Evolutionary conservation across 2,797 vertebrate species (phyloP), one percentile per base, ranked within the genome.

Genomic region (Masticophis lateralis): DNA sequence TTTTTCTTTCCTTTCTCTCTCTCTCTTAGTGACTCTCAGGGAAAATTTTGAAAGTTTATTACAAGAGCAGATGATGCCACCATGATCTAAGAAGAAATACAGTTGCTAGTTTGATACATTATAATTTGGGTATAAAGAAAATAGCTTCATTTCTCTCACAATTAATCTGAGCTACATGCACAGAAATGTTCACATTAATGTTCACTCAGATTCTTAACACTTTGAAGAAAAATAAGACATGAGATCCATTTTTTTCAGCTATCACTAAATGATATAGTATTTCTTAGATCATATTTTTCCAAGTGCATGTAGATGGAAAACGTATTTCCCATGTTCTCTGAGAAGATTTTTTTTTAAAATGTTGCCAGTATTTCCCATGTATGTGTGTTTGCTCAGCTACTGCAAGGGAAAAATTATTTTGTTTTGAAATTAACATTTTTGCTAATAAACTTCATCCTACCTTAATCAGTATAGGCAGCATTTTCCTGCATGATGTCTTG

Each of bases 361-460:
- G 95, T 94, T 91, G 5, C 57, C 95, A 66, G 93, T 96, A 95
- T 96, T 96, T 91, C 95, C 90, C 90, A 96, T 96, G 95, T 95
- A 94, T 87, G 93, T 86, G 32, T 55, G 28, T 63, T 69, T 13
- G 5, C 20, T 88, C 3, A 25, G 90, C 87, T 94, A 22, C 86
- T 96, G 88, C 74, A 95, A 74, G 74, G 96, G 91, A 95, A 93
- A 96, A 96, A 95, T 91, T 94, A 89, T 28, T 66, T 91, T 97
- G 97, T 94, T 92, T 86, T 2, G 43, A 90, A 95, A 92, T 97
- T 97, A 97, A 97, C 96, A 94, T 6, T 92, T 56, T 8, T 51
- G 57, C 95, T 97, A 97, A 96, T 96, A 95, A 97, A 92, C 47
- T 92, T 28, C 56, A 94, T 83, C 12, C 51, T n/a, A 94, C 18